Conservation (phyloP, 2,113 vertebrate species). For the Herpailurus yagouaroundi region DNA sequence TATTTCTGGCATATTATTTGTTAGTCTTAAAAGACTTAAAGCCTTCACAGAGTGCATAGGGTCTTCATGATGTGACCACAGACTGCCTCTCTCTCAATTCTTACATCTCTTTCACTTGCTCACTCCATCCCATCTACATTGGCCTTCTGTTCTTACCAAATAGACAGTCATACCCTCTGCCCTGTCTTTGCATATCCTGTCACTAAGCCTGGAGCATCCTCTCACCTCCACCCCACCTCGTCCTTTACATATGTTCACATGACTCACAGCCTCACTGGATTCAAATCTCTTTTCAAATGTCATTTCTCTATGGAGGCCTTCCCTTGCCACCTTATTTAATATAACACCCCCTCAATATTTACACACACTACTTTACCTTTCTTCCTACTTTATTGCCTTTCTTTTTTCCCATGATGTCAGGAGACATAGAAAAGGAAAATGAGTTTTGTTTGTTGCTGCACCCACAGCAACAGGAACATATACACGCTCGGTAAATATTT, state of each 20-base stretch:
- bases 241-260: neutral
- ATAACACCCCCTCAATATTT: neutral
- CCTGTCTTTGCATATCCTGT: neutral
- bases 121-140: fast-evolving
- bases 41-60: neutral
- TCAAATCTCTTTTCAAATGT: neutral
- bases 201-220: neutral
- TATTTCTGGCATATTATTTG: neutral
- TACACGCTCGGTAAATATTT: neutral
- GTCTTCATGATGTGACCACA: too few relatives aligned
- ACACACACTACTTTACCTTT: neutral
- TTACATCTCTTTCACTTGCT: neutral
- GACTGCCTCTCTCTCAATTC: neutral
- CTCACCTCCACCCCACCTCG: fast-evolving
- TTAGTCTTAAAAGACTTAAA: neutral
- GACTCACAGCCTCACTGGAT: neutral
- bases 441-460: neutral
- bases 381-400: neutral
- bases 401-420: neutral
- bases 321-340: neutral
- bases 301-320: neutral
- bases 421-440: neutral
- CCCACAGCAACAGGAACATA: neutral
- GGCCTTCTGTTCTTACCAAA: neutral
- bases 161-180: neutral